Evolutionary conservation across 1,140 invertebrate species (phyloP).

Genomic region (Scaptomyza hsui): DNA sequence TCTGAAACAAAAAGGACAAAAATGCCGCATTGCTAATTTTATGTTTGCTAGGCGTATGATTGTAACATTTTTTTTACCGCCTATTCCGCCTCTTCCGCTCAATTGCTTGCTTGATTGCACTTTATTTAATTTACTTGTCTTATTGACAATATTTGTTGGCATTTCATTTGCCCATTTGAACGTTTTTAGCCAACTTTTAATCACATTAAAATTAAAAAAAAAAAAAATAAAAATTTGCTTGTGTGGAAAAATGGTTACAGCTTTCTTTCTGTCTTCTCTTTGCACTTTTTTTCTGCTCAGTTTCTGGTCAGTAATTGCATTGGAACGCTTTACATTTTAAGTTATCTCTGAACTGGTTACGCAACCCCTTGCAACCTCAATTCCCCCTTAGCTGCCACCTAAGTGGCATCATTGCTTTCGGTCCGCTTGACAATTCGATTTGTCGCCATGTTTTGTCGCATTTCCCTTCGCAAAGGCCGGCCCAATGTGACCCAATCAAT

Average conservation of each 20-base stretch:
- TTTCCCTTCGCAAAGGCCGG: slow-evolving; percentile 1
- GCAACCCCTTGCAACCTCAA: not conserved
- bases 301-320: slow-evolving; percentile 24
- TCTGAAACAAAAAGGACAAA: no score
- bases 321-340: slow-evolving; percentile 21
- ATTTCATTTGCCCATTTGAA: slow-evolving; percentile 16
- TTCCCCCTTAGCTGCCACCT: not conserved
- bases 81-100: not conserved
- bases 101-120: slow-evolving; percentile 41
- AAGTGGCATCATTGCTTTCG: slow-evolving; percentile 1
- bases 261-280: not conserved
- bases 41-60: slow-evolving; percentile 63
- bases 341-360: not conserved
- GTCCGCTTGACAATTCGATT: slow-evolving; percentile 16
- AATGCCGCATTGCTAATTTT: slow-evolving; percentile 45
- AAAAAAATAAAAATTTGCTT: not conserved
- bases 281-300: not conserved
- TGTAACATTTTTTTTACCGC: slow-evolving; percentile 45
- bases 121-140: slow-evolving; percentile 43
- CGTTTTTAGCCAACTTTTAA: slow-evolving; percentile 27
- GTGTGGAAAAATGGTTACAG: not conserved
- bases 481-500: slow-evolving; percentile 22
- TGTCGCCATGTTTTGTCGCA: slow-evolving; percentile 4
- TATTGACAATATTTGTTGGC: slow-evolving; percentile 38
- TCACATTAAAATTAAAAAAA: slow-evolving; percentile 22